phyloP scores from a whole-genome alignment of 2,797 vertebrate genomes.

The Myripristis jacobus region DNA sequence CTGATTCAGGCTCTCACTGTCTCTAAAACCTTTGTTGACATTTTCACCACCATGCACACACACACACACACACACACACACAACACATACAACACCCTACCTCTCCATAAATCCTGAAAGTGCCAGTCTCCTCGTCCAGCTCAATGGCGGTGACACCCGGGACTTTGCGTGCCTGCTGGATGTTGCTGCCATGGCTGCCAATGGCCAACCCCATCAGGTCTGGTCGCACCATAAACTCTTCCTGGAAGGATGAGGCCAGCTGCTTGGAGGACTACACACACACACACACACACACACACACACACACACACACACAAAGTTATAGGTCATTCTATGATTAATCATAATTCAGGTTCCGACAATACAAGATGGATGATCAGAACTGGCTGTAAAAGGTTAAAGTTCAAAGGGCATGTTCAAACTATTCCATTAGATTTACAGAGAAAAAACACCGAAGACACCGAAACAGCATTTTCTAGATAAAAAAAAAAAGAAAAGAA shows the following conservation, averaged over 20 bases:
- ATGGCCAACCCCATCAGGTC: constrained; percentile 99
- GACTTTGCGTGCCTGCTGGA: constrained; percentile 97
- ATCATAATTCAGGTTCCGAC: neutral
- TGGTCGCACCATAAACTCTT: constrained; percentile 94
- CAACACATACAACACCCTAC: constrained; percentile 70
- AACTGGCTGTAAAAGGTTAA: too few relatives aligned
- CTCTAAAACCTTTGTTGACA: too few relatives aligned
- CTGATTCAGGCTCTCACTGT: neutral
- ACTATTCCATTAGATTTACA: neutral
- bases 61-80: too few relatives aligned
- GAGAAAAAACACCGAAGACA: too few relatives aligned
- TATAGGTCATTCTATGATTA: neutral
- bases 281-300: neutral
- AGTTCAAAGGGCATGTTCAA: too few relatives aligned
- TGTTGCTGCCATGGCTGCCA: constrained; percentile 97
- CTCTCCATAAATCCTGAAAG: constrained; percentile 98
- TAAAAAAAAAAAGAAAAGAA: too few relatives aligned
- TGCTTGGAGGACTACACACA: constrained; percentile 92
- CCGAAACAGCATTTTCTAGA: too few relatives aligned
- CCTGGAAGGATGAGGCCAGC: constrained; percentile 96
- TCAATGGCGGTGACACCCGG: constrained; percentile 96
- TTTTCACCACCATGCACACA: too few relatives aligned
- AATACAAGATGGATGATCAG: too few relatives aligned
- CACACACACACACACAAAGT: neutral
- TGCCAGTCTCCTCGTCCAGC: constrained; percentile 95